These are phyloP conservation scores for Rhinogobio ventralis DNA, from an alignment of 2,797 vertebrate species.

Conservation along the genomic window DNA sequence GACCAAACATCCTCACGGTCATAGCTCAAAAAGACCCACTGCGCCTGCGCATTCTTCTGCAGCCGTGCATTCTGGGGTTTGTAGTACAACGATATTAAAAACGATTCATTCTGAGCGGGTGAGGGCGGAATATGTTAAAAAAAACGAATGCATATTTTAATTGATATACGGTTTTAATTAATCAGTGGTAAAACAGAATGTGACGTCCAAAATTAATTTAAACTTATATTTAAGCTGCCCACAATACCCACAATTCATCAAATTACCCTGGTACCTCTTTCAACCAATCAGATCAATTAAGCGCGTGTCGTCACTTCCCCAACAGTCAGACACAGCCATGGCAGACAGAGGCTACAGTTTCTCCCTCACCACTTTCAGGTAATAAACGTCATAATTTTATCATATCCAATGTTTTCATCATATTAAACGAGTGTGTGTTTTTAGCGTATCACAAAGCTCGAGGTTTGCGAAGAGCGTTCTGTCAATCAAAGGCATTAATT, in stretches of 20 bases:
- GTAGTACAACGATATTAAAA: background rate
- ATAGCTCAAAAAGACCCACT: slow-evolving; percentile 5
- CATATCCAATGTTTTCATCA: background rate
- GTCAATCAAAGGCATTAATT: background rate
- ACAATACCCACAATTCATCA: slow-evolving; percentile 3
- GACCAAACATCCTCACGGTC: slow-evolving; percentile 72
- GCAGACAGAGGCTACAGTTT: slow-evolving; percentile 97
- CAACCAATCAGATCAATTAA: slow-evolving; percentile 57
- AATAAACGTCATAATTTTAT: slow-evolving; percentile 55
- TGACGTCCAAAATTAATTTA: background rate
- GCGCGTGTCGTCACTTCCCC: slow-evolving; percentile 45
- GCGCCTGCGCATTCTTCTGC: slow-evolving; percentile 26
- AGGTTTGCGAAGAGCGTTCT: background rate
- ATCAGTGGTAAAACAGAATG: background rate
- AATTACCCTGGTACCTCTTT: background rate
- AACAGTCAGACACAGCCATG: slow-evolving; percentile 78
- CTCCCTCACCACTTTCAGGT: slow-evolving; percentile 98
- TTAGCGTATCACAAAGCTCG: background rate
- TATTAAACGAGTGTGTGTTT: background rate
- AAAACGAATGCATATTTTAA: background rate
- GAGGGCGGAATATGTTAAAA: background rate
- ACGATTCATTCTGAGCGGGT: background rate
- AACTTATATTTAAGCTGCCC: background rate
- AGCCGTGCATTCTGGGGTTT: slow-evolving; percentile 33
- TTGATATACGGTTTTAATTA: too few species aligned